Base-by-base conservation (phyloP, 2,113 vertebrate genomes). In the Dipodomys merriami region DNA sequence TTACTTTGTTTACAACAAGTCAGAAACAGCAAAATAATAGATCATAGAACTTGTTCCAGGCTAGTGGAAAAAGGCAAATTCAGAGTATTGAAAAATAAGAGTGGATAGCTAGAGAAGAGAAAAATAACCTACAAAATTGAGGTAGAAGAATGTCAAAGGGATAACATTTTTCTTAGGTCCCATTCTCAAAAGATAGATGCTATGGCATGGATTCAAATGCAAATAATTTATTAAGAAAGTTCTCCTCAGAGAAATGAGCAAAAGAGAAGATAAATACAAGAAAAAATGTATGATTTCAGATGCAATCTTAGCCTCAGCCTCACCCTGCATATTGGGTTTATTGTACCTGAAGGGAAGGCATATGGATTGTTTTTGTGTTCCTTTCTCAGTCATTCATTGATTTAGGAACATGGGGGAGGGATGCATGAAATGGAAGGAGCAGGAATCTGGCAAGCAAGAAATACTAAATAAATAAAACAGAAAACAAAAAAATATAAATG, bases 401-500 rank as follows among this genome's bases (percentile, higher is more conserved):
- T 1, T 11, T 57, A 74, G 25, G 35, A 18, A 2, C 23, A 25
- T 18, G 5, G 4, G 7, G 23, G 64, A 57, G 57, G 6, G 2
- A n/a, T 3, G 4, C 5, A 6, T 6, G 27, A 67, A 4, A n/a
- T 3, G 12, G 9, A 27, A 22, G 3, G n/a, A 86, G 44, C 22
- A 44, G 5, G 1, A 82, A 6, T n/a, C 22, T 90, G 20, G 8
- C 35, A 86, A 93, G 69, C 1, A 72, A 8, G 57, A 95, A 94
- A 83, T 79, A 35, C 18, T 90, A 90, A 91, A 82, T 35, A 67
- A 72, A 60, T n/a, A 4, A 69, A 79, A n/a, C 15, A 78, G 16
- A 87, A 94, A 65, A 49, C 13, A 64, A 88, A 89, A 89, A 90
- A 39, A 49, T 49, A 49, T 49, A 77, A 84, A 53, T 27, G 8